Conservation (phyloP, 2,888 invertebrate species). For the Drosophila recens region DNA sequence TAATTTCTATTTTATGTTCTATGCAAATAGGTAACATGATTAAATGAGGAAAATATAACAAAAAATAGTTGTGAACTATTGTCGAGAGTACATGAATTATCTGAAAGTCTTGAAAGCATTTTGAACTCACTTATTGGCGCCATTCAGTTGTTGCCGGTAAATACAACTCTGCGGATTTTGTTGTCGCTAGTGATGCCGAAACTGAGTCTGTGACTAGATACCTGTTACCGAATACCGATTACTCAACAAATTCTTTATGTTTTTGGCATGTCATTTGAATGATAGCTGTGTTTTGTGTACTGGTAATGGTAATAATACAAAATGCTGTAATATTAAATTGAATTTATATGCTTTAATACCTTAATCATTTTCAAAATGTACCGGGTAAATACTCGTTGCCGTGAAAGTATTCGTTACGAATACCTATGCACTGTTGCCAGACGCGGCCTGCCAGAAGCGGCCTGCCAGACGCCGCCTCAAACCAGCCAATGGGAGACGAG, state of each 20-base stretch:
- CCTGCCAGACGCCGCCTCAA: slow-evolving; percentile 66
- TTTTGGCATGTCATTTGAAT: background rate
- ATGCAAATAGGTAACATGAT: background rate
- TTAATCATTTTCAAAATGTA: background rate
- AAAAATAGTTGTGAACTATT: background rate
- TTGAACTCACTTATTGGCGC: slow-evolving; percentile 19
- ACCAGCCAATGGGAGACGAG: slow-evolving; percentile 51
- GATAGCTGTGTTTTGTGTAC: background rate
- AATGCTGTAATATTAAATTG: background rate
- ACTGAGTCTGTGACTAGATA: slow-evolving; percentile 8
- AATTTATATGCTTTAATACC: background rate
- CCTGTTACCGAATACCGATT: slow-evolving; percentile 16
- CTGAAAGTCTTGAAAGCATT: background rate
- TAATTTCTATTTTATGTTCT: background rate
- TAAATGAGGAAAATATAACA: background rate
- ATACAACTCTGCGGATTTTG: slow-evolving; percentile 34
- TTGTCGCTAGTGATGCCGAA: slow-evolving; percentile 24
- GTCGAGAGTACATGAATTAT: background rate
- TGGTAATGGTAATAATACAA: no score
- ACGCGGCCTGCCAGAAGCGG: slow-evolving; percentile 66
- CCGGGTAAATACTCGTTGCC: slow-evolving; percentile 15
- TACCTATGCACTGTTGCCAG: slow-evolving; percentile 56
- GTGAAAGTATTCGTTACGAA: slow-evolving; percentile 20
- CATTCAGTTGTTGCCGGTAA: slow-evolving; percentile 1
- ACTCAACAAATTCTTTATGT: background rate